Evolutionary conservation across 2,797 vertebrate genomes (phyloP).

Genomic region (Halcyon smyrnensis): DNA sequence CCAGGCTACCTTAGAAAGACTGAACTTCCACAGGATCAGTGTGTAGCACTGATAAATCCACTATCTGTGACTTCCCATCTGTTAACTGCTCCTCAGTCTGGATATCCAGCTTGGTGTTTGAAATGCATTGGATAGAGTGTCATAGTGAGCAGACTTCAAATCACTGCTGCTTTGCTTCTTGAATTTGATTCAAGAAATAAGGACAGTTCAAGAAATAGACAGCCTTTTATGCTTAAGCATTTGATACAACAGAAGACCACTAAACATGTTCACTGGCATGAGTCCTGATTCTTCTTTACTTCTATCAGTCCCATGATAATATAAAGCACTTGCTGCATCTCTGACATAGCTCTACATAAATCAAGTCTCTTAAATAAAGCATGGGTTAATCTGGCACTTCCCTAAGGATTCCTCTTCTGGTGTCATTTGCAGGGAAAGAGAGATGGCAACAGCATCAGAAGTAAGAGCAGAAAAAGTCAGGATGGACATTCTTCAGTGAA

Average conservation of each 20-base stretch:
- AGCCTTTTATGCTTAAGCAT: neutral
- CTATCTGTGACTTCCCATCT: constrained; percentile 45
- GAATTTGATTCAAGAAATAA: neutral
- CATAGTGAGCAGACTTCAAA: constrained; percentile 32
- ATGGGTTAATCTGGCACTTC: neutral
- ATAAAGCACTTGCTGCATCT: neutral
- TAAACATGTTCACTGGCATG: neutral
- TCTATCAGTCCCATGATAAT: neutral
- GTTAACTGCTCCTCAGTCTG: constrained; percentile 23
- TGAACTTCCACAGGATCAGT: neutral
- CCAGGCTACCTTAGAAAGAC: neutral
- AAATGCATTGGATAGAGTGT: neutral
- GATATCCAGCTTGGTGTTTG: neutral
- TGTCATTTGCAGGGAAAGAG: neutral
- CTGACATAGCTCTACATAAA: neutral
- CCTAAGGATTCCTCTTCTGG: neutral
- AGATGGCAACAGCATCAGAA: neutral
- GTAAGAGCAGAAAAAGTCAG: neutral
- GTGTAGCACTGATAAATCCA: constrained; percentile 36
- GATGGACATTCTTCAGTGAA: neutral
- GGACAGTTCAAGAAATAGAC: neutral
- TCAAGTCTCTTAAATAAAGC: neutral
- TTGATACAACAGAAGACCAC: neutral
- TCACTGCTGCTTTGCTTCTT: neutral
- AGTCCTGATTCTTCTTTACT: neutral